phyloP scores from a whole-genome alignment of 1,140 invertebrate genomes.

The Hycleus phaleratus region DNA sequence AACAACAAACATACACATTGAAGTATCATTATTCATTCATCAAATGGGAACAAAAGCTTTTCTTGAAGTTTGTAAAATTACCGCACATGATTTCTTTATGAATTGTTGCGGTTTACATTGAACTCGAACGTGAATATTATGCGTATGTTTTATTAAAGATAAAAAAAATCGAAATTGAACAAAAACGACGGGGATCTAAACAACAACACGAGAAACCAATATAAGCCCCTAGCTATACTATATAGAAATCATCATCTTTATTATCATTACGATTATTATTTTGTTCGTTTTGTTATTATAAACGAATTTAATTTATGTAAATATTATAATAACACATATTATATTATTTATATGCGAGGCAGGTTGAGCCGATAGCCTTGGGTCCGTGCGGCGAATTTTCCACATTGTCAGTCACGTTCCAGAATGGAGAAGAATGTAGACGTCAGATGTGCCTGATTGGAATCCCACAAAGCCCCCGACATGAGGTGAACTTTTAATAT shows the following conservation, averaged over 20 bases:
- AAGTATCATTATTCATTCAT: no score
- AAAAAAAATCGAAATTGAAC: no score
- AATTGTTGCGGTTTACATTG: constrained; percentile 4
- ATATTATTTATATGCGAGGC: constrained; percentile 23
- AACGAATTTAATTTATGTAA: constrained; percentile 31
- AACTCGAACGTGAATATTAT: background rate
- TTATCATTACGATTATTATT: background rate
- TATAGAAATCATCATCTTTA: background rate
- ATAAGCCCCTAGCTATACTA: constrained; percentile 4
- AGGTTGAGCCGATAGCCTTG: constrained; percentile 23
- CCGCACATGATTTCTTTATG: constrained; percentile 10
- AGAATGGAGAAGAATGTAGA: constrained; percentile 21
- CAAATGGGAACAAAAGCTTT: constrained; percentile 8
- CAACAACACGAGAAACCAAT: background rate
- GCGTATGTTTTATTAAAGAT: background rate
- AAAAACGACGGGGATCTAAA: background rate
- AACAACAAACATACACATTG: no score
- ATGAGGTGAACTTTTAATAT: constrained; percentile 22
- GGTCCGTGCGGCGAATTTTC: constrained; percentile 26
- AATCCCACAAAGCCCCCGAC: constrained; percentile 26
- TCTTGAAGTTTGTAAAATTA: constrained; percentile 9
- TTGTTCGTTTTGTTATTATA: constrained; percentile 8
- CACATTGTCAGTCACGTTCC: constrained; percentile 28
- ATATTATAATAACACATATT: constrained; percentile 29
- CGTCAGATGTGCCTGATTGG: constrained; percentile 28